Evolutionary conservation across 2,797 vertebrate species (phyloP), one percentile per base, ranked within the genome.

Genomic region (Ptychadena robeensis): DNA sequence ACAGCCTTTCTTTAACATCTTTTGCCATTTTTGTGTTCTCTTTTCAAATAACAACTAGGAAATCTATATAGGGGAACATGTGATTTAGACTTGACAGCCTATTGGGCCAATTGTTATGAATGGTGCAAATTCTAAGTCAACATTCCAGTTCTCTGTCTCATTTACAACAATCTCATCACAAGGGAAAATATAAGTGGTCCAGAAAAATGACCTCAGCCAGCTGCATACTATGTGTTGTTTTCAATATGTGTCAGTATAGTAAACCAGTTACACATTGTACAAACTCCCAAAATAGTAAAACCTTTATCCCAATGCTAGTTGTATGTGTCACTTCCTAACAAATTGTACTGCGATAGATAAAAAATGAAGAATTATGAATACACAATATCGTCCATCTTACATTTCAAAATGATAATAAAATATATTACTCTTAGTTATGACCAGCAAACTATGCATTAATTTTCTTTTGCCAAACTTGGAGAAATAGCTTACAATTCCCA

Each of bases 91-190:
- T 18, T 44, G 14, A 53, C 15, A 7, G 40, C 40, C 53, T 59
- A 61, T n/a, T 25, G 35, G 64, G n/a, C 40, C 57, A 35, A 31
- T 2, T 12, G n/a, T 53, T 34, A 34, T 31, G 2, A 40, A 67
- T 68, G 30, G 32, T 77, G 18, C 18, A 31, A n/a, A 78, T 67
- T 66, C 11, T 59, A 72, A 15, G 69, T 12, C 5, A 14, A 34
- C 69, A 83, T 79, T 79, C 76, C 82, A 67, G 32, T 44, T 34
- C 22, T 74, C 22, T 68, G 76, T 27, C 40, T 80, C 82, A 74
- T 69, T 80, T 74, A 74, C 70, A 73, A 73, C 31, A 67, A 66
- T 61, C 8, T 31, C 74, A 68, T 37, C 63, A 32, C 63, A 73
- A 18, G 38, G 57, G 12, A 1, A 37, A 28, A 1, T 32, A 68